Evolutionary conservation across 1,140 invertebrate genomes (phyloP).

Genomic region (Scaptomyza hsui): DNA sequence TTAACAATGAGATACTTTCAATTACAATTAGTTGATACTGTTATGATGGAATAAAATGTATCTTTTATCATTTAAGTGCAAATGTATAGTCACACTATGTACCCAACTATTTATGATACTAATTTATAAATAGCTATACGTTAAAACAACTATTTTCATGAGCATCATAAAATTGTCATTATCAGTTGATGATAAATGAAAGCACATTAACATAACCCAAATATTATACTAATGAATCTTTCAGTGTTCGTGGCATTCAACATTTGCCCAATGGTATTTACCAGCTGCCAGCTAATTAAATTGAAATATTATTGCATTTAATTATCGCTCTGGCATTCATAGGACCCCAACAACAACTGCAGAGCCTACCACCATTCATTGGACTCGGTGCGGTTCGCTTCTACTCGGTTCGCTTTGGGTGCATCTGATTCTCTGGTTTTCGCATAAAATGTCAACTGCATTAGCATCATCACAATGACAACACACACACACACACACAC

Average conservation of each 20-base stretch:
- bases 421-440: conserved; percentile 33
- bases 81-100: too few relatives aligned
- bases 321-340: conserved; percentile 48
- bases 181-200: conserved; percentile 37
- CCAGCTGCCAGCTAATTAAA: conserved; percentile 74
- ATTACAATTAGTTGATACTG: not conserved
- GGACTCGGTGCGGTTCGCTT: not conserved
- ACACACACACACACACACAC: conserved; percentile 41
- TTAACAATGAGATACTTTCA: not conserved
- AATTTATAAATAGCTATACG: conserved; percentile 4
- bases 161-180: conserved; percentile 32
- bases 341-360: conserved; percentile 3
- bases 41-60: too few relatives aligned
- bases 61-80: too few relatives aligned
- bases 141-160: conserved; percentile 2
- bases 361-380: conserved; percentile 5
- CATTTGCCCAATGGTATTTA: conserved; percentile 40
- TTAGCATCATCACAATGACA: conserved; percentile 74
- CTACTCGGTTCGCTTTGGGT: not conserved
- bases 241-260: conserved; percentile 49
- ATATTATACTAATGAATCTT: conserved; percentile 67
- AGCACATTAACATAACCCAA: conserved; percentile 48
- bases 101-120: not conserved
- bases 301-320: conserved; percentile 74
- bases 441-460: conserved; percentile 77